Evolutionary conservation across 2,113 vertebrate species (phyloP).

Genomic region (Elgaria multicarinata): DNA sequence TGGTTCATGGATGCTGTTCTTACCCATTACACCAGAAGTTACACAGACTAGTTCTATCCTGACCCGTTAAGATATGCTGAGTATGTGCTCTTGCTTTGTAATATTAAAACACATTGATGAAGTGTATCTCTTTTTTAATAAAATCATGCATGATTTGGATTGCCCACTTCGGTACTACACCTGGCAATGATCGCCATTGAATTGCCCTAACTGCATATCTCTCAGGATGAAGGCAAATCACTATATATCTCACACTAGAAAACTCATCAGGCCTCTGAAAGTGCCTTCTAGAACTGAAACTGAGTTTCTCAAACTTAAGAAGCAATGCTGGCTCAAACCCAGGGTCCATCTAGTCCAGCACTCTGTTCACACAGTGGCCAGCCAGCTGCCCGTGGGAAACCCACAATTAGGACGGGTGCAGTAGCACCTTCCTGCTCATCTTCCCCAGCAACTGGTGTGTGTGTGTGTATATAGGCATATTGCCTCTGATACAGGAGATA

Average conservation of each 20-base stretch:
- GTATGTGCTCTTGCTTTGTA: background rate
- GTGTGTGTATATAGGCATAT: too few species aligned
- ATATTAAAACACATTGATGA: background rate
- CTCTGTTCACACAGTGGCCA: too few species aligned
- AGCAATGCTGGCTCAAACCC: too few species aligned
- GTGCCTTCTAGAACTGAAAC: background rate
- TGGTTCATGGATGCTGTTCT: background rate
- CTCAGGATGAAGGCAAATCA: background rate
- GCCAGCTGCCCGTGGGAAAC: too few species aligned
- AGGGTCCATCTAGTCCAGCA: too few species aligned
- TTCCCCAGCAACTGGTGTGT: too few species aligned
- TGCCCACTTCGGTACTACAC: background rate
- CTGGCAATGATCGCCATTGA: background rate
- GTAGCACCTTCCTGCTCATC: too few species aligned
- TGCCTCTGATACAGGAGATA: too few species aligned
- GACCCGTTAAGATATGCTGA: background rate
- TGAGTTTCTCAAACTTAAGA: too few species aligned
- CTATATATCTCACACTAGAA: background rate
- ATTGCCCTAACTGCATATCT: background rate
- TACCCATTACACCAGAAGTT: background rate
- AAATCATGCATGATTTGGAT: background rate
- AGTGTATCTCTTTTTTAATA: too few species aligned
- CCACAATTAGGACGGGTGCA: too few species aligned
- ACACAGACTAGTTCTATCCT: background rate
- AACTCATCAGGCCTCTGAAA: background rate